phyloP scores from a whole-genome alignment of 2,888 invertebrate species.

The Scotopteryx bipunctaria region DNA sequence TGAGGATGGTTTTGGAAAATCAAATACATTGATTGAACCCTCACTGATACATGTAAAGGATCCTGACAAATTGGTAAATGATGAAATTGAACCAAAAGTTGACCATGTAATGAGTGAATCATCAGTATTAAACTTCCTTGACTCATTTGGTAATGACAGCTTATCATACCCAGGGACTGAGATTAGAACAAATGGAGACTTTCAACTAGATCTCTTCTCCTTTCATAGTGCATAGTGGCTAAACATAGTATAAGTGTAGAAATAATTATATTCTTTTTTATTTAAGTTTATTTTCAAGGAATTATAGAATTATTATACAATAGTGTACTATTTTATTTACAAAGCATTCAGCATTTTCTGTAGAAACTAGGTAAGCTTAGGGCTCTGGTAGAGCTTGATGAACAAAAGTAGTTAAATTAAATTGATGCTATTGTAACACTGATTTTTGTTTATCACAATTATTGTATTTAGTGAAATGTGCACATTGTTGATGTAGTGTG shows the following conservation, averaged over 20 bases:
- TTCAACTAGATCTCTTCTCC: constrained; percentile 73
- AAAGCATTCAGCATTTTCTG: constrained; percentile 3
- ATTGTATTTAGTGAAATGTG: neutral
- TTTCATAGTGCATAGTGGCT: constrained; percentile 61
- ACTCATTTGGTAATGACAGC: constrained; percentile 66
- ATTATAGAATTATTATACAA: constrained; percentile 42
- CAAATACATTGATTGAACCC: constrained; percentile 59
- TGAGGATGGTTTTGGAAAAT: constrained; percentile 59
- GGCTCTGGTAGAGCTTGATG: too few species aligned
- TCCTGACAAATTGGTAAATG: constrained; percentile 37
- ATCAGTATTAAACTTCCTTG: constrained; percentile 74
- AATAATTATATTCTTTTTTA: constrained; percentile 35
- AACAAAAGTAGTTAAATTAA: neutral
- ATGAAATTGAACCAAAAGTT: constrained; percentile 37
- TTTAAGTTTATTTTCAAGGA: constrained; percentile 42
- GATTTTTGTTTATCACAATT: neutral
- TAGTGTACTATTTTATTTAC: constrained; percentile 25
- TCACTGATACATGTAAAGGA: constrained; percentile 60
- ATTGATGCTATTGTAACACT: neutral
- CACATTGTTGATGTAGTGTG: constrained; percentile 4
- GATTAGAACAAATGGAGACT: constrained; percentile 71
- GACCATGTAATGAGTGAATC: constrained; percentile 51
- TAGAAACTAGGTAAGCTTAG: constrained; percentile 5
- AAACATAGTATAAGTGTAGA: constrained; percentile 34
- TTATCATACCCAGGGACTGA: constrained; percentile 70